phyloP scores from a whole-genome alignment of 2,888 invertebrate genomes.

The Stegophylla sp. region DNA sequence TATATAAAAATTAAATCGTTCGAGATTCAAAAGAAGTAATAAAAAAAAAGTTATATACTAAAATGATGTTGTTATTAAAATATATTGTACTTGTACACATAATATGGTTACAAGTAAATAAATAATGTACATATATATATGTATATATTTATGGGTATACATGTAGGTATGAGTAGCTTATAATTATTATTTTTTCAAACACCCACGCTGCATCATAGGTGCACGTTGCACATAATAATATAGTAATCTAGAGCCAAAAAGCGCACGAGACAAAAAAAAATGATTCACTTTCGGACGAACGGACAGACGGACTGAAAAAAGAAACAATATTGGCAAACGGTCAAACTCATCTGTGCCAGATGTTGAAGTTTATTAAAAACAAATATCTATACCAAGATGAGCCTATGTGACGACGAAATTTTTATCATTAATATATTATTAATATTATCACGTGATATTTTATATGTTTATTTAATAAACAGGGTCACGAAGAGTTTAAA shows the following conservation, averaged over 20 bases:
- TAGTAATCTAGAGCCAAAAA: constrained; percentile 46
- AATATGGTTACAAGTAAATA: too few relatives aligned
- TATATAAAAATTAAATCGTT: too few relatives aligned
- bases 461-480: constrained; percentile 19
- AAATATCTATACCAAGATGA: constrained; percentile 20
- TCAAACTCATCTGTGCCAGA: constrained; percentile 52
- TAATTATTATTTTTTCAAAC: constrained; percentile 15
- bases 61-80: too few relatives aligned
- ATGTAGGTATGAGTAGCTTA: not conserved
- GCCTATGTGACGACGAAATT: constrained; percentile 34
- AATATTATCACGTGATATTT: constrained; percentile 3
- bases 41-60: too few relatives aligned
- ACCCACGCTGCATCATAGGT: constrained; percentile 20
- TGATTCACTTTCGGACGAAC: constrained; percentile 33
- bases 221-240: constrained; percentile 26
- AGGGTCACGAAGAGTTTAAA: constrained; percentile 4
- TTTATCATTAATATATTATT: not conserved
- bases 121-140: too few relatives aligned
- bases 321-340: constrained; percentile 45
- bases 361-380: constrained; percentile 49
- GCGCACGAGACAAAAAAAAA: constrained; percentile 44
- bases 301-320: constrained; percentile 50
- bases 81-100: too few relatives aligned
- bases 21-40: too few relatives aligned
- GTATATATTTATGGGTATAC: not conserved